Conservation (phyloP, 2,113 vertebrate genomes). For the Notiomystis cincta region DNA sequence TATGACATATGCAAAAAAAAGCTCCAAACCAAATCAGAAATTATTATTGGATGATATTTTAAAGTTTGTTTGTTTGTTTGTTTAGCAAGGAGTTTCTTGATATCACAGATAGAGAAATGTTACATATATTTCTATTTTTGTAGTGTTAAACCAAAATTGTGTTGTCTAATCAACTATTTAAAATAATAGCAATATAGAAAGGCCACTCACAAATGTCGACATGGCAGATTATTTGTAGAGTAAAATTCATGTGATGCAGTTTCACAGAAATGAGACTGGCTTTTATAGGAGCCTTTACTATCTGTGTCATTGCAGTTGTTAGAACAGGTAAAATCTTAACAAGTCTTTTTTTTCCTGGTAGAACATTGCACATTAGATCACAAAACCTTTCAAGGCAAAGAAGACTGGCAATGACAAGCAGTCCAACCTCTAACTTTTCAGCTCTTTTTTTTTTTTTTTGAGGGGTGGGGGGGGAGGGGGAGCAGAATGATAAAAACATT, state of each 20-base stretch:
- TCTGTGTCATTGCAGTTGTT: constrained; percentile 18
- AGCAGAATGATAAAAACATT: neutral
- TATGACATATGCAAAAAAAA: neutral
- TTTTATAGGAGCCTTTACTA: constrained; percentile 22
- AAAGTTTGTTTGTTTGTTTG: neutral
- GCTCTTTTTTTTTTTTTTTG: neutral
- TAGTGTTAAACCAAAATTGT: neutral
- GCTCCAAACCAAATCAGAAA: neutral
- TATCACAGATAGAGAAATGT: neutral
- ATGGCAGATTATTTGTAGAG: neutral
- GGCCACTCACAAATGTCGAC: neutral
- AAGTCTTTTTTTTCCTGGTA: constrained; percentile 2
- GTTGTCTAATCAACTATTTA: neutral
- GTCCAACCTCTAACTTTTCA: neutral
- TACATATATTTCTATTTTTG: constrained; percentile 4
- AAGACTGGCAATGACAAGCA: neutral
- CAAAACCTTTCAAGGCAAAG: constrained; percentile 20
- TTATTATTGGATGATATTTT: neutral
- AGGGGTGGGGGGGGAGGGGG: neutral
- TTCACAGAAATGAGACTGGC: neutral
- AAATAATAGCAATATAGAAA: neutral
- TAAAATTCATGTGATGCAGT: neutral
- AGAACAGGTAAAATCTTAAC: constrained; percentile 22
- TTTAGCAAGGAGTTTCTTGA: neutral
- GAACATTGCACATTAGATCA: constrained; percentile 35